Evolutionary conservation across 2,888 invertebrate species (phyloP), one percentile per base, ranked within the genome.

Genomic region (Allolobophora icterica): DNA sequence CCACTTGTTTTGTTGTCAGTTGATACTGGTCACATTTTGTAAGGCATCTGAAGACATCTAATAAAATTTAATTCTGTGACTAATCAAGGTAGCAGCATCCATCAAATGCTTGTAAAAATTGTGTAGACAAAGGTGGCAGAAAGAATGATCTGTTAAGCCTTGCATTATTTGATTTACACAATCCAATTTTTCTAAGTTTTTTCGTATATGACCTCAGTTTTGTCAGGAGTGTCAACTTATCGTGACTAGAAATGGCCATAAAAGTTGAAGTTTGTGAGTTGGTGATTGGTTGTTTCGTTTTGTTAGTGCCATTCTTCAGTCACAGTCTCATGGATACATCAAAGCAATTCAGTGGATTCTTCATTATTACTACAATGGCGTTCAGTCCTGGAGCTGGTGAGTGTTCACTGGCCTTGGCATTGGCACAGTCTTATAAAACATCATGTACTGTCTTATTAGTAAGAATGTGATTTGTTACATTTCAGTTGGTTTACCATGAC

Each of bases 371-470:
- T 99, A 98, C 95, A 97, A 98, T 94, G 99, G 99, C 15, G 98
- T 98, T 89, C 97, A 97, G 90, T 99, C 98, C 0, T 99, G 99
- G 99, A 97, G 98, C 52, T 99, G 99, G 99, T 99, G 96, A 93
- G 95, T 92, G 89, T 40, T 30, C 34, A 45, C 21, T 90, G 38
- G 40, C 34, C n/a, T 35, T 42, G 34, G 52, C n/a, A 90, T 24
- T 33, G n/a, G 34, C 42, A n/a, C 40, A 90, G 34, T n/a, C 30
- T 11, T 2, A 89, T 33, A 17, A 40, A 21, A 52, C 52, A 58
- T 30, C 30, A 11, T 71, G 30, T n/a, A n/a, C n/a, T 71, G n/a
- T 71, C 71, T 71, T 71, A 71, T 71, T n/a, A n/a, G 71, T 71
- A 71, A 71, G 11, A 30, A 71, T 71, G 8, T 71, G 11, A n/a